phyloP scores from a whole-genome alignment of 2,113 vertebrate genomes.

The Mobula hypostoma region DNA sequence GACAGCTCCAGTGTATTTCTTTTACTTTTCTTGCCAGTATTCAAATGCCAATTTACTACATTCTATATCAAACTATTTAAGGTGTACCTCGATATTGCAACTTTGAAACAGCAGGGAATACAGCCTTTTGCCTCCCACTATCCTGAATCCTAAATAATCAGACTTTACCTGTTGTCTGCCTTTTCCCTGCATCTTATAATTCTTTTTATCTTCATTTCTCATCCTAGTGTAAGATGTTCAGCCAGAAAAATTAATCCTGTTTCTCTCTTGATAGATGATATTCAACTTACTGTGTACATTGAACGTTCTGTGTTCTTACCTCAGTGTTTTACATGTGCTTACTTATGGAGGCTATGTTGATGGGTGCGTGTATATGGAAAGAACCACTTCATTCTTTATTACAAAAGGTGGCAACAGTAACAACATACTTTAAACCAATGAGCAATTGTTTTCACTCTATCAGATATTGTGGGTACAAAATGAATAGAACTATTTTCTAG shows the following conservation, averaged over 20 bases:
- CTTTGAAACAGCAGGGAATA: neutral
- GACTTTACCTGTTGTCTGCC: too few relatives aligned
- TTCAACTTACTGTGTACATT: too few relatives aligned
- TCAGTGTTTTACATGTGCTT: neutral
- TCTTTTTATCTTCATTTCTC: too few relatives aligned
- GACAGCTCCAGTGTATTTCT: neutral
- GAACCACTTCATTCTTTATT: neutral
- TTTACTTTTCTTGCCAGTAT: neutral
- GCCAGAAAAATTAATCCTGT: too few relatives aligned
- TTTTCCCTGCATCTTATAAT: too few relatives aligned
- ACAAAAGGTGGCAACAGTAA: neutral
- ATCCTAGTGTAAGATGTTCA: too few relatives aligned
- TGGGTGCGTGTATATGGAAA: neutral
- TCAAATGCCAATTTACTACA: neutral
- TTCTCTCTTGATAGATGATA: too few relatives aligned
- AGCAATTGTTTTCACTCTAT: neutral
- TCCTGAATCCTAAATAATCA: too few relatives aligned
- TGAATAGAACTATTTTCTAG: neutral
- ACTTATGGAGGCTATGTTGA: neutral
- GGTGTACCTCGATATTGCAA: neutral
- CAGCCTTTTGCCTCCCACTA: too few relatives aligned
- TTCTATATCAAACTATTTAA: neutral
- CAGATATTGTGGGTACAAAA: neutral
- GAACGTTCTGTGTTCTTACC: too few relatives aligned
- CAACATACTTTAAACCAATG: neutral